Evolutionary conservation across 1,140 invertebrate species (phyloP).

Genomic region (Dreissena rostriformis): DNA sequence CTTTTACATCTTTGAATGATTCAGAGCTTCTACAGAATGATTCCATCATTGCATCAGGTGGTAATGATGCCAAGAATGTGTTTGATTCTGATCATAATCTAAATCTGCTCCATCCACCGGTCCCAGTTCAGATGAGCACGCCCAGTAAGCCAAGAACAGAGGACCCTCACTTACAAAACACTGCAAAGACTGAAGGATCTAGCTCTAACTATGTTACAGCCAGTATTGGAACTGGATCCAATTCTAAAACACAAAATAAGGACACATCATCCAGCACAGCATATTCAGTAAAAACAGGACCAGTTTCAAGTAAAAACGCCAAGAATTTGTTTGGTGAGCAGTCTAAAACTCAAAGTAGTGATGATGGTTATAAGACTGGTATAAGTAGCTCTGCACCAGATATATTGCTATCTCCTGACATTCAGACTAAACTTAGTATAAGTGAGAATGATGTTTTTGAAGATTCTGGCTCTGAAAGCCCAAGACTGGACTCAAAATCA

Average conservation of each 20-base stretch:
- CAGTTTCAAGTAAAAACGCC: conserved; percentile 5
- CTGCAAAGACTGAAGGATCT: not conserved
- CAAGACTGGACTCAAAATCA: conserved; percentile 47
- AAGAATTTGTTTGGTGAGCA: conserved; percentile 46
- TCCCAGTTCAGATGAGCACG: conserved; percentile 56
- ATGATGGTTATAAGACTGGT: conserved; percentile 46
- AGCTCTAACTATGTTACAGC: conserved; percentile 49
- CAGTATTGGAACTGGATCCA: not conserved
- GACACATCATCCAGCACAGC: no score
- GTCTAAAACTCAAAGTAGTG: conserved; percentile 29
- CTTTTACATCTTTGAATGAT: conserved; percentile 22
- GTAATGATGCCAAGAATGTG: conserved; percentile 26
- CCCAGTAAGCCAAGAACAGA: conserved; percentile 41
- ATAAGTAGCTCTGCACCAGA: conserved; percentile 26
- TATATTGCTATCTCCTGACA: conserved; percentile 22
- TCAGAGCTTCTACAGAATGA: conserved; percentile 43
- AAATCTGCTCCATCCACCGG: conserved; percentile 37
- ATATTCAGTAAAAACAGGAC: not conserved
- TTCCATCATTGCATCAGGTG: conserved; percentile 35
- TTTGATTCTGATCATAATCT: conserved; percentile 47
- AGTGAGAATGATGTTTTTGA: conserved; percentile 45
- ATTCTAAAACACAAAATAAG: no score
- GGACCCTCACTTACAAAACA: not conserved
- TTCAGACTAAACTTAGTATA: conserved; percentile 27
- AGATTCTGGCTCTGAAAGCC: not conserved